Evolutionary conservation across 2,113 vertebrate genomes (phyloP), one percentile per base, ranked within the genome.

Genomic region (Saguinus midas): DNA sequence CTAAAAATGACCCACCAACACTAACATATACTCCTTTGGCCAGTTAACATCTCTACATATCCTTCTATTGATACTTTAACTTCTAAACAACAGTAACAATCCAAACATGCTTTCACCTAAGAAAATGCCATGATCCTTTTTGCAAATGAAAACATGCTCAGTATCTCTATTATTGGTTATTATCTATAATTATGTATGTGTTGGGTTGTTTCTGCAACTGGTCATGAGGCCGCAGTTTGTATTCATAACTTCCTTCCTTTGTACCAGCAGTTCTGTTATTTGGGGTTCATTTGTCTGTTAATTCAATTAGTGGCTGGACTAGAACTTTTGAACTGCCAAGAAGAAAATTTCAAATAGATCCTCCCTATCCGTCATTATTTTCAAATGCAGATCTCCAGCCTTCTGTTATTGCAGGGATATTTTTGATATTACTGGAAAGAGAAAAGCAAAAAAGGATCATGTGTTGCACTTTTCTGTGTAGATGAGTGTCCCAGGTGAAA

Each of bases 171-270:
- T 29, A 37, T 52, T 84, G 40, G 43, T 86, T 94, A 64, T 87
- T 82, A 66, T 70, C 55, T 76, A 17, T 89, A 91, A 91, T 80
- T 76, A 68, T 18, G 29, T 48, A 20, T 75, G 1, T 83, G 35
- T 94, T 70, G 75, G 79, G 8, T 79, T 88, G 48, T 57, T 95
- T 95, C 27, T 88, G 37, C 25, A 86, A 48, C 20, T 93, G 40
- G 32, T 78, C 75, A 76, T 2, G 18, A 83, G 55, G 27, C 55
- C 96, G 75, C 48, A 75, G 12, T 57, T 93, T 52, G 16, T 85
- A 96, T 91, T 95, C 96, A 86, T 85, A 66, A 83, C 37, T 92
- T 97, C 79, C 75, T 96, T 88, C 17, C 73, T 93, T 86, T 83
- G 37, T 92, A 68, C 17, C 32, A 79, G 87, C 23, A 87, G 0